phyloP scores from a whole-genome alignment of 2,888 invertebrate species.

The Parascotia fuliginaria region DNA sequence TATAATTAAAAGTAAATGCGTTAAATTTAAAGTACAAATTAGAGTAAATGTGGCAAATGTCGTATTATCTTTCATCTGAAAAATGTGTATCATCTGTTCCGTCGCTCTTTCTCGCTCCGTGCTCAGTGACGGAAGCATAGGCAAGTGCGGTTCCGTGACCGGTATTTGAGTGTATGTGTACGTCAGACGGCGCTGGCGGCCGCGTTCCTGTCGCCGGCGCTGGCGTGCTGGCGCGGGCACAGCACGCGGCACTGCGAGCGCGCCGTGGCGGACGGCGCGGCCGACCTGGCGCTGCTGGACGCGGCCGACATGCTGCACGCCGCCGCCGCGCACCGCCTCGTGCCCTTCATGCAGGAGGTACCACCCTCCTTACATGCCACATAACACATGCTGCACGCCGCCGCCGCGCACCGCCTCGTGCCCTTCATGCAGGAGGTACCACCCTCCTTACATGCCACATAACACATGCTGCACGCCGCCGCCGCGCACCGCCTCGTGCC shows the following conservation, averaged over 20 bases:
- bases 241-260: conserved; percentile 96
- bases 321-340: conserved; percentile 67
- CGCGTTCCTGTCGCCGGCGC: conserved; percentile 92
- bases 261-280: conserved; percentile 86
- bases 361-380: too few species aligned
- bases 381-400: conserved; percentile 89
- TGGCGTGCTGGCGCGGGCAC: conserved; percentile 93
- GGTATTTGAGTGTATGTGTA: conserved; percentile 35
- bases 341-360: conserved; percentile 65
- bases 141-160: neutral
- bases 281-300: conserved; percentile 96
- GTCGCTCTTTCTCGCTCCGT: too few species aligned
- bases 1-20: too few species aligned
- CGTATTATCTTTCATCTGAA: too few species aligned
- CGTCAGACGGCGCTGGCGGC: conserved; percentile 93
- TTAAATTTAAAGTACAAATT: too few species aligned
- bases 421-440: conserved; percentile 61
- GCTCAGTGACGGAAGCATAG: too few species aligned
- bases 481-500: conserved; percentile 71
- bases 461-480: conserved; percentile 89
- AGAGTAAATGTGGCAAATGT: too few species aligned
- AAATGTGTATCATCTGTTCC: too few species aligned
- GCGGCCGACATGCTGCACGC: conserved; percentile 93
- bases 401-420: conserved; percentile 68
- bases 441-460: too few species aligned